Base-by-base conservation (phyloP, 2,888 invertebrate species). In the Acleris emargana region DNA sequence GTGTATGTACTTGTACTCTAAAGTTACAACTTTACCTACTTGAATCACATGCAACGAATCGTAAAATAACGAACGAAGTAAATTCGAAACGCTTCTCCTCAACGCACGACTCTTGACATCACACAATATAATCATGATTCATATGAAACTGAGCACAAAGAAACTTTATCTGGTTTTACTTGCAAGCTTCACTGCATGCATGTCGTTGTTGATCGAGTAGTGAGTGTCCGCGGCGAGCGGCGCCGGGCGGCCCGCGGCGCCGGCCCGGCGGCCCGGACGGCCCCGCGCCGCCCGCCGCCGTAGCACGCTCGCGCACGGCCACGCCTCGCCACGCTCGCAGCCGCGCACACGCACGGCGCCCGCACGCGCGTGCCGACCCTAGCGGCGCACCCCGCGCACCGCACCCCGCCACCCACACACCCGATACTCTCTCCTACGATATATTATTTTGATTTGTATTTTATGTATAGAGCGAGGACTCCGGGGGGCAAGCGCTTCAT, bases 381-480 rank as follows among this genome's bases (percentile, higher is more conserved):
- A 67, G 63, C 68, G 60, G 71, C 74, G 69, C 80, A 70, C 72
- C 71, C 68, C 72, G 79, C 75, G 73, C 79, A 74, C 77, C 69
- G 83, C 84, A 83, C 84, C 84, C 81, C 79, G 77, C 81, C 83
- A 82, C 86, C 85, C 88, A 85, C 89, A 88, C 88, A 86, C 87
- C 90, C 86, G 83, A 87, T 85, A 89, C 88, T 90, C 89, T 89
- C 90, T 88, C 88, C 89, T 89, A 85, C 88, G 88, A 89, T 89
- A 87, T 91, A 91, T 91, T 92, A 89, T 92, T 91, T 91, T 91
- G 88, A 91, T 91, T 91, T 92, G 86, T 92, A 89, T 93, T 92
- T 93, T 92, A 91, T 93, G 92, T 95, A 93, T 96, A 98, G 97
- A 97, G 97, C 94, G 96, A 97, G 95, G 97, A 98, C 88, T 95